Base-by-base conservation (phyloP, 2,888 invertebrate genomes). In the Ditula angustiorana region DNA sequence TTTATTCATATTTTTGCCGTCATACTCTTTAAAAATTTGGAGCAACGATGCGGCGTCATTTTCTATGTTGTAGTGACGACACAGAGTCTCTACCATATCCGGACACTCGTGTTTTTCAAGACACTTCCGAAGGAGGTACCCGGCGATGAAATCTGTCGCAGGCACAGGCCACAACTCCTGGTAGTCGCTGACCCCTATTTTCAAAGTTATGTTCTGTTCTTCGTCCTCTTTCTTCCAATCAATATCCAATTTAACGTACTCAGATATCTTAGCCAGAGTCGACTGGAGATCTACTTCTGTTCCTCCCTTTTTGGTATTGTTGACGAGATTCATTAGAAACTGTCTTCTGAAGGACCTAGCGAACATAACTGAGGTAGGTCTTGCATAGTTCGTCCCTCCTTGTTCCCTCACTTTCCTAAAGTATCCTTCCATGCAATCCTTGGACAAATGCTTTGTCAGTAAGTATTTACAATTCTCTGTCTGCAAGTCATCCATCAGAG, bases 101-200 rank as follows among this genome's bases (percentile, higher is more conserved):
- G 7, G 4, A 19, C 62, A 63, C 2, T 13, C 5, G n/a, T 63
- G 62, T 16, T 24, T 63, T 10, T 63, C 41, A 2, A 63, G 2
- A 10, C 56, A 57, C 23, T 63, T 63, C 50, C 49, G 44, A 1
- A 63, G 11, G 2, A 63, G 41, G 19, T 44, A 63, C 8, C 62
- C 62, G 4, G 57, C n/a, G 16, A 56, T 44, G 19, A 50, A 63
- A 2, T 37, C n/a, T 1, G n/a, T 50, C 0, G 57, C 30, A 3
- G 62, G 52, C 8, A 33, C 21, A 1, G 62, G 62, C 62, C 62
- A 63, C 0, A 50, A 57, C 1, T 30, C 7, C 8, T 50, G 30
- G 23, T 57, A 23, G 13, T 63, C 62, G 2, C 23, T 3, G 5
- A 57, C 30, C 2, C 49, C 57, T 0, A 24, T 33, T 5, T n/a